Evolutionary conservation across 2,797 vertebrate species (phyloP).

Genomic region (Nannoperca obscura): DNA sequence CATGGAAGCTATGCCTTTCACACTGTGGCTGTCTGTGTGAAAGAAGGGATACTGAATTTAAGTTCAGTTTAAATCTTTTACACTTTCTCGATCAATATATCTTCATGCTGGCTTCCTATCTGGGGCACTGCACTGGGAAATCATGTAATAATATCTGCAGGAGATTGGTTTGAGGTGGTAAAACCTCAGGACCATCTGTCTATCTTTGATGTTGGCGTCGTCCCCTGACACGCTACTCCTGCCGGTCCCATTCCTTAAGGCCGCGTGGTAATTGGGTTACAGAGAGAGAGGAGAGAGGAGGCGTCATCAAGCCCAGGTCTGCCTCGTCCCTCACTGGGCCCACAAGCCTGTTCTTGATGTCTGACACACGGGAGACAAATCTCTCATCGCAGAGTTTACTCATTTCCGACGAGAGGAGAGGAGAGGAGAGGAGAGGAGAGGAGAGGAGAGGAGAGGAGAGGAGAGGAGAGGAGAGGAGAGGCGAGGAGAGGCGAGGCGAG

Average conservation of each 20-base stretch:
- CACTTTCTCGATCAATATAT: conserved; percentile 42
- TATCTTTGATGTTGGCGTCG: conserved; percentile 64
- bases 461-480: no score
- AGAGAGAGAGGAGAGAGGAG: conserved; percentile 27
- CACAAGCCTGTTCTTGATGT: conserved; percentile 72
- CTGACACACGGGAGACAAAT: conserved; percentile 59
- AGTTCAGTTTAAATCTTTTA: conserved; percentile 36
- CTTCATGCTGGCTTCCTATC: conserved; percentile 55
- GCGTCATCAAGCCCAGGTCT: conserved; percentile 50
- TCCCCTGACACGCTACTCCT: conserved; percentile 61
- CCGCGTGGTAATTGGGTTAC: conserved; percentile 71
- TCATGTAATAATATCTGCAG: conserved; percentile 52
- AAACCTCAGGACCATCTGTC: conserved; percentile 75
- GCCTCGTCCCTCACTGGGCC: conserved; percentile 50
- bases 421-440: neutral
- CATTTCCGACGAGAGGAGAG: neutral
- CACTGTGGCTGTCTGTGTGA: conserved; percentile 2
- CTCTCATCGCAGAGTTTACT: conserved; percentile 25
- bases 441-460: neutral
- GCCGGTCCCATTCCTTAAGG: conserved; percentile 63
- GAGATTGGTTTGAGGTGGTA: conserved; percentile 66
- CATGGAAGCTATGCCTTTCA: conserved; percentile 22
- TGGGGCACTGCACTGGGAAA: conserved; percentile 52
- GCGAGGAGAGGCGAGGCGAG: no score
- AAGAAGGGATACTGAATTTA: conserved; percentile 24